Conservation (phyloP, 2,113 vertebrate genomes). For the Xenopus borealis region DNA sequence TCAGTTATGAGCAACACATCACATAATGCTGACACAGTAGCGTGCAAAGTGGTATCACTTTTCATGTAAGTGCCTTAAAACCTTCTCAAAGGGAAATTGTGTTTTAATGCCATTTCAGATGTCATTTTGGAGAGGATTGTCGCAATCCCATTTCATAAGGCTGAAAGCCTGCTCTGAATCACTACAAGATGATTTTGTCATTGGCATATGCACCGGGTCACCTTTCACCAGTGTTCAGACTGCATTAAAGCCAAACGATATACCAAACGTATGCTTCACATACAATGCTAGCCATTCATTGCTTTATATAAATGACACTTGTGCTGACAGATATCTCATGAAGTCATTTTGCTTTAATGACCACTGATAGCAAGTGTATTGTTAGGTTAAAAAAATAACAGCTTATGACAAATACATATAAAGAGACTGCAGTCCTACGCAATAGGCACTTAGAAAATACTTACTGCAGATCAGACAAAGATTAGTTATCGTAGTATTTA, state of each 20-base stretch:
- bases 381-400: too few relatives aligned
- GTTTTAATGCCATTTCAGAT: slow-evolving; percentile 70
- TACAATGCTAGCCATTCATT: slow-evolving; percentile 35
- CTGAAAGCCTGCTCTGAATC: slow-evolving; percentile 63
- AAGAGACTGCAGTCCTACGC: too few relatives aligned
- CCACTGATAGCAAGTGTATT: too few relatives aligned
- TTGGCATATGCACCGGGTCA: slow-evolving; percentile 55
- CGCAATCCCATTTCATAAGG: slow-evolving; percentile 66
- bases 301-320: slow-evolving; percentile 33
- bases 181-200: slow-evolving; percentile 64
- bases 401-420: too few relatives aligned
- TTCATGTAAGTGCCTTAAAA: slow-evolving; percentile 67
- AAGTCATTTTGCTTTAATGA: too few relatives aligned
- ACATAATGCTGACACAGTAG: slow-evolving; percentile 67
- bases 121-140: slow-evolving; percentile 69
- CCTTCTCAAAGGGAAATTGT: slow-evolving; percentile 66
- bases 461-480: too few relatives aligned
- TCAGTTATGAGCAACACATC: slow-evolving; percentile 61
- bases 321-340: neutral
- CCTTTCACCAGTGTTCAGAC: slow-evolving; percentile 5
- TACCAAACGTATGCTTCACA: slow-evolving; percentile 7
- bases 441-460: too few relatives aligned
- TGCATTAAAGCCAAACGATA: slow-evolving; percentile 11
- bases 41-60: slow-evolving; percentile 60
- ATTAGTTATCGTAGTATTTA: too few relatives aligned